Base-by-base conservation (phyloP, 1,140 invertebrate genomes). In the Sipha flava region DNA sequence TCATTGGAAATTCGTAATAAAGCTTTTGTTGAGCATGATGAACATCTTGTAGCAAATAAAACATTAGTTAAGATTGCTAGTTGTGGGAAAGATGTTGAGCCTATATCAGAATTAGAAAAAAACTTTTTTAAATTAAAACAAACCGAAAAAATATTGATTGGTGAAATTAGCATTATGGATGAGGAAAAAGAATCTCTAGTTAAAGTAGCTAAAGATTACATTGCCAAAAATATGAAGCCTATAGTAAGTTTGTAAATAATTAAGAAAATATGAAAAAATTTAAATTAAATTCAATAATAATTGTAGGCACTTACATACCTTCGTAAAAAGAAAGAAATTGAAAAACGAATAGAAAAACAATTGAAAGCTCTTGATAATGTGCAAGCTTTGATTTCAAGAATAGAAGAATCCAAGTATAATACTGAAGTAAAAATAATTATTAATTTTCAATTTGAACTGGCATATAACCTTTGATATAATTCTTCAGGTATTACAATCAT, bases 211-310 rank as follows among this genome's bases (percentile, higher is more conserved):
- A 77, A 77, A 77, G 59, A 14, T n/a, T 77, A 59, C 4, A 26
- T 77, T 37, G 52, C 73, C 18, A 77, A 77, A 77, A 77, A 77
- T 77, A 77, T 77, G 73, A 77, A 77, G 34, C 52, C 73, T 77
- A 77, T 77, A 40, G 73, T 77, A 77, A 77, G 73, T 77, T 66
- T 0, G 1, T 66, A 16, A 26, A 66, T 2, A n/a, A 21, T 1
- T 34, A n/a, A 3, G n/a, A 37, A 40, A 64, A 2, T 14, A 66
- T 40, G 26, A 16, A 29, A 3, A 26, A 43, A 68, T 66, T 26
- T 23, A 26, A 43, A 66, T 23, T 43, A 43, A n/a, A n/a, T n/a
- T 10, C 10, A 43, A 5, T n/a, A 70, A 47, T 10, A 47, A 70
- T 18, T 70, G 5, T 29, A 77, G 73, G 73, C 73, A 16, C 34